Conservation (phyloP, 1,140 invertebrate genomes). For the Hetaerina americana region DNA sequence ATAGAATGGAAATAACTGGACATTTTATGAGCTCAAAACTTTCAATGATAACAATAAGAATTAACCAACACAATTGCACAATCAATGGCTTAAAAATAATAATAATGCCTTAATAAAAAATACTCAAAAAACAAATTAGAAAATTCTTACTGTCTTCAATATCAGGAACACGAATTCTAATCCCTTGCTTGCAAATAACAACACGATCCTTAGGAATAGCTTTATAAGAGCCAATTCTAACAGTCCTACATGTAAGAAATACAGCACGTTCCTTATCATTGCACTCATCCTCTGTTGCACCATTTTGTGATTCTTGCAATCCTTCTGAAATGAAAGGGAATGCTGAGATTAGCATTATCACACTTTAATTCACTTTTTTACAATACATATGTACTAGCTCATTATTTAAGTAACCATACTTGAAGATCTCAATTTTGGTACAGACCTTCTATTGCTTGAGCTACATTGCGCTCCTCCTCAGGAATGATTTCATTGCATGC, state of each 20-base stretch:
- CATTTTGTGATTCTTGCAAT: constrained; percentile 13
- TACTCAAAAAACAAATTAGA: neutral
- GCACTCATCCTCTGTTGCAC: constrained; percentile 20
- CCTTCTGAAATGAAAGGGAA: neutral
- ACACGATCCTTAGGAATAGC: constrained; percentile 51
- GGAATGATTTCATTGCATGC: neutral
- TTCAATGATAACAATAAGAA: too few relatives aligned
- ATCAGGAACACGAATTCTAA: constrained; percentile 51
- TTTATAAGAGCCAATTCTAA: constrained; percentile 65
- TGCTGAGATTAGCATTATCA: neutral
- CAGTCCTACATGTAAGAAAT: constrained; percentile 49
- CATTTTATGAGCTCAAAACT: neutral
- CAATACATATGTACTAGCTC: too few relatives aligned
- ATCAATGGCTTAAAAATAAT: neutral
- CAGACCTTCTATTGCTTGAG: neutral
- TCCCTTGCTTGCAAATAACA: constrained; percentile 44
- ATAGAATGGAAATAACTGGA: constrained; percentile 5
- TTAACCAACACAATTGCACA: too few relatives aligned
- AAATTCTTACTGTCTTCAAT: constrained; percentile 34
- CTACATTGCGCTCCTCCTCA: neutral
- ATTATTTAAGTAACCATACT: neutral
- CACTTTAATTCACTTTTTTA: neutral
- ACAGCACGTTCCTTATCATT: constrained; percentile 26
- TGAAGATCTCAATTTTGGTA: neutral
- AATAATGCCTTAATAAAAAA: neutral